Conservation (phyloP, 2,888 invertebrate genomes). For the Andrena hattorfiana region DNA sequence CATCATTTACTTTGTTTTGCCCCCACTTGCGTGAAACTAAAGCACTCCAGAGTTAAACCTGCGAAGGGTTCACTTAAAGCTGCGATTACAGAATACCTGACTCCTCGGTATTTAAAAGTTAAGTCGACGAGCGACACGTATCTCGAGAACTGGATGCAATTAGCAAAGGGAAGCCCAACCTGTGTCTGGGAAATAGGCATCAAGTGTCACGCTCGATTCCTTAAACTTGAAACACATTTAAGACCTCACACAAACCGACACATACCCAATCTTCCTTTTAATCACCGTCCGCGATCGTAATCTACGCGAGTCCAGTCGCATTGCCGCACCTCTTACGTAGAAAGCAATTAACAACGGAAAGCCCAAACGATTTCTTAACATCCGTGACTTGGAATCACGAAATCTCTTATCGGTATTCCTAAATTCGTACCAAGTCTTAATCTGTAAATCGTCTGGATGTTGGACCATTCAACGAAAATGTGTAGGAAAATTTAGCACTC, state of each 20-base stretch:
- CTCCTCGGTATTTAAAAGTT: conserved; percentile 50
- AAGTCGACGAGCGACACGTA: conserved; percentile 50
- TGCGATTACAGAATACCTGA: conserved; percentile 30
- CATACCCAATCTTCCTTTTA: neutral
- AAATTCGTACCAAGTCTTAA: neutral
- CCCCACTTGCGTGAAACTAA: neutral
- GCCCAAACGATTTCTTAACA: neutral
- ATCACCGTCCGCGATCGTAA: neutral
- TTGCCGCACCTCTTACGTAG: conserved; percentile 22
- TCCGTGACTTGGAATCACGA: neutral
- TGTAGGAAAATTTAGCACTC: no score
- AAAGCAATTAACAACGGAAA: conserved; percentile 51
- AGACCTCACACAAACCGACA: neutral
- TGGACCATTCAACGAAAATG: no score
- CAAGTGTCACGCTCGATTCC: neutral
- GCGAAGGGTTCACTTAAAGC: conserved; percentile 9
- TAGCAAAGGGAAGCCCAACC: conserved; percentile 52
- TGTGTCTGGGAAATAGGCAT: neutral
- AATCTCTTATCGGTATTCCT: neutral
- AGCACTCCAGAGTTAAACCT: conserved; percentile 5
- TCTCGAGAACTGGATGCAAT: conserved; percentile 63
- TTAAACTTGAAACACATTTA: neutral
- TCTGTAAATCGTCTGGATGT: neutral
- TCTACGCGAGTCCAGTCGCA: neutral
- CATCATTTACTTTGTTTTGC: neutral